Conservation (phyloP, 1,140 invertebrate species). For the Amphibalanus amphitrite region DNA sequence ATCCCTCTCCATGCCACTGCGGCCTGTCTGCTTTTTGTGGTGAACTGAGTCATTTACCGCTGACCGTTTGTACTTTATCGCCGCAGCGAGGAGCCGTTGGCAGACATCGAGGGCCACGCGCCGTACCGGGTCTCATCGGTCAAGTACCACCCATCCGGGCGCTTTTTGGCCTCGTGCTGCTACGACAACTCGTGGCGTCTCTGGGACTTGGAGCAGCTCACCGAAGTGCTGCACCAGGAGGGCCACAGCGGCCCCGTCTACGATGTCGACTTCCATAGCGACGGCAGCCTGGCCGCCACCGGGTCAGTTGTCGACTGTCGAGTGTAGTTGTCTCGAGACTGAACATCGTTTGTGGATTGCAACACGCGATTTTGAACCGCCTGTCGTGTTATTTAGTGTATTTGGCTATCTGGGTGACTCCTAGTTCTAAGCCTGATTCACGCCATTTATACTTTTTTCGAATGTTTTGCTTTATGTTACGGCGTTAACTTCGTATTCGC, state of each 20-base stretch:
- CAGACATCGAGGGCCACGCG: constrained; percentile 73
- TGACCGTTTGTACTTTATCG: too few species aligned
- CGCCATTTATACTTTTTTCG: too few species aligned
- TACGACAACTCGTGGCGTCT: constrained; percentile 92
- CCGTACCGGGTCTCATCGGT: constrained; percentile 62
- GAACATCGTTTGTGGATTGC: too few species aligned
- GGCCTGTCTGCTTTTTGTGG: too few species aligned
- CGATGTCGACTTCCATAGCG: constrained; percentile 81
- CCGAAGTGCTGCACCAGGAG: constrained; percentile 95
- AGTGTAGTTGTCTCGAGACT: constrained; percentile 81
- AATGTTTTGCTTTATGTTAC: too few species aligned
- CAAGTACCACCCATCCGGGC: constrained; percentile 86
- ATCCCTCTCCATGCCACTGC: too few species aligned
- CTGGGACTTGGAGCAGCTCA: constrained; percentile 81
- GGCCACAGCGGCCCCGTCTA: constrained; percentile 91
- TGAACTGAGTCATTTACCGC: too few species aligned
- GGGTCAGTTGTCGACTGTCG: constrained; percentile 31
- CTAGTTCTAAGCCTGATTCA: too few species aligned
- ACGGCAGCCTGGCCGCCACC: constrained; percentile 82
- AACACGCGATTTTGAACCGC: too few species aligned
- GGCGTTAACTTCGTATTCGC: too few species aligned
- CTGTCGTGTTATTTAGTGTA: too few species aligned
- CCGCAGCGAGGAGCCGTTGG: constrained; percentile 63
- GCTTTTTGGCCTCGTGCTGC: constrained; percentile 86
- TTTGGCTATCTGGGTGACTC: too few species aligned